Conservation (phyloP, 2,113 vertebrate species). For the Prinia subflava region DNA sequence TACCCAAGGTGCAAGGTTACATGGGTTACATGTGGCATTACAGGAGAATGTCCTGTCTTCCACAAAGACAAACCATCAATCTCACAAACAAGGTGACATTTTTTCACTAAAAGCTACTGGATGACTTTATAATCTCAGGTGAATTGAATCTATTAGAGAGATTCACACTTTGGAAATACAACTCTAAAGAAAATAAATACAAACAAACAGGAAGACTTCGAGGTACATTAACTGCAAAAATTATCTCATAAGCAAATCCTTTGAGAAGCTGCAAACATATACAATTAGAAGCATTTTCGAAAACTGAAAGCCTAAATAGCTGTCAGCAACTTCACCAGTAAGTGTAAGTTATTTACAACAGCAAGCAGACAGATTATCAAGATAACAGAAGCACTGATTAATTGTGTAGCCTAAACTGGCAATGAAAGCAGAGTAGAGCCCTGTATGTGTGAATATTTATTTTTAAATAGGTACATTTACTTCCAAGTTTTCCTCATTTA, state of each 20-base stretch:
- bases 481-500: not conserved
- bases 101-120: not conserved
- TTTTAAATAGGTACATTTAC: not conserved
- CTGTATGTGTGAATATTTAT: not conserved
- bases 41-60: not conserved
- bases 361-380: constrained; percentile 19
- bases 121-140: not conserved
- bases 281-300: constrained; percentile 11
- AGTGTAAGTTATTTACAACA: constrained; percentile 22
- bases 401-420: constrained; percentile 21
- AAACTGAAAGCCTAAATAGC: constrained; percentile 30
- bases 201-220: not conserved
- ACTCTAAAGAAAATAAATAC: not conserved
- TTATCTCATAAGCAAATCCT: not conserved
- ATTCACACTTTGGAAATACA: not conserved
- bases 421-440: not conserved
- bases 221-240: not conserved
- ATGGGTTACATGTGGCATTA: not conserved
- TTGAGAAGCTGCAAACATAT: not conserved
- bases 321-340: constrained; percentile 15
- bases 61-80: not conserved
- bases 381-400: constrained; percentile 41
- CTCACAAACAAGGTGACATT: not conserved
- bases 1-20: not conserved
- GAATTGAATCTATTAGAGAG: not conserved